Base-by-base conservation (phyloP, 2,888 invertebrate genomes). In the Meliscaeva auricollis region DNA sequence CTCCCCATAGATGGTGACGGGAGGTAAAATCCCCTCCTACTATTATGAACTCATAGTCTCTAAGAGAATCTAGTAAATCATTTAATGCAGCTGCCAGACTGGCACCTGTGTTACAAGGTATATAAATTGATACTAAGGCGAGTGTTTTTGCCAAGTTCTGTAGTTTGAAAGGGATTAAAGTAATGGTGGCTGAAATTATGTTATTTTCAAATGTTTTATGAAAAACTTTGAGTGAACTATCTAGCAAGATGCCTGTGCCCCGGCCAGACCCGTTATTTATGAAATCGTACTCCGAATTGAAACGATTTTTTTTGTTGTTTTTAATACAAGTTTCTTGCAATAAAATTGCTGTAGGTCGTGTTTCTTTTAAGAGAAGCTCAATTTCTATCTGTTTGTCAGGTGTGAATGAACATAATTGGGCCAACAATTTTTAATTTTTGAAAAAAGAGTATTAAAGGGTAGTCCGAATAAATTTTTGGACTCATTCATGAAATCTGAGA, bases 121-220 rank as follows among this genome's bases (percentile, higher is more conserved):
- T 35, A 38, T 32, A 58, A 15, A 58, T 58, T 15, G 58, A 58
- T 0, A 58, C 58, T 32, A 58, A 32, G 6, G 58, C 58, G 3
- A 58, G 3, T 2, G 15, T 35, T 8, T 35, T 35, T 2, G n/a
- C 15, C 2, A n/a, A 7, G 8, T 58, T 30, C 1, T 58, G 26
- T 13, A 22, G 0, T 2, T 3, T 3, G n/a, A 46, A 5, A 15
- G 58, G 58, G 17, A 58, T 35, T 1, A 35, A 6, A 11, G 17
- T 38, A 9, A 58, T 58, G 1, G 58, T 58, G 8, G 58, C 58
- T 35, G 58, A 58, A 8, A 58, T 58, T 8, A 38, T 9, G 38
- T 8, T 17, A 9, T 32, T 58, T 7, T 1, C 1, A 35, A 58
- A 58, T 5, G 4, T 17, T n/a, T 58, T 58, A 32, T 1, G 58